phyloP scores from a whole-genome alignment of 2,888 invertebrate species.

The Pachycephus smyrnensis region DNA sequence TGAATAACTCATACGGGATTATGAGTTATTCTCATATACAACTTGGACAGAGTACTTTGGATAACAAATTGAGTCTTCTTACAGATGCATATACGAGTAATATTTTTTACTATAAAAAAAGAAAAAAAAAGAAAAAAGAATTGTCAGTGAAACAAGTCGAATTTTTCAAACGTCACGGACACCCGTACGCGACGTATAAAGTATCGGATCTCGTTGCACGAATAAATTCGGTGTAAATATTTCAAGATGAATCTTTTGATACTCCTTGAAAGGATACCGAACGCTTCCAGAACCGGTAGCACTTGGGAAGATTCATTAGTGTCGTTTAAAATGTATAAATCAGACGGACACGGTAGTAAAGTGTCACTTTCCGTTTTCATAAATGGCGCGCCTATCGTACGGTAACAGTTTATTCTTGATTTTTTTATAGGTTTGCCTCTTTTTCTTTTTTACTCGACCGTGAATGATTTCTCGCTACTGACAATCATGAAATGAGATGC shows the following conservation, averaged over 20 bases:
- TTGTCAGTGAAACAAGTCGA: not conserved
- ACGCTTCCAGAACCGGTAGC: not conserved
- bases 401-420: not conserved
- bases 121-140: not conserved
- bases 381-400: not conserved
- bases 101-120: not conserved
- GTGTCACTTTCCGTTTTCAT: slow-evolving; percentile 21
- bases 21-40: not conserved
- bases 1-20: not conserved
- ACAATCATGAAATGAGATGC: not conserved
- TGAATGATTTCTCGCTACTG: not conserved
- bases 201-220: not conserved
- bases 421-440: not conserved
- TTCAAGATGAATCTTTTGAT: not conserved
- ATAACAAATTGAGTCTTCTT: not conserved
- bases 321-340: slow-evolving; percentile 16
- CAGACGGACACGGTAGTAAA: slow-evolving; percentile 14
- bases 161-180: not conserved
- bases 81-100: not conserved
- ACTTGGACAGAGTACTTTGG: not conserved
- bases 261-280: not conserved
- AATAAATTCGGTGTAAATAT: not conserved
- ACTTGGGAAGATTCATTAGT: not conserved
- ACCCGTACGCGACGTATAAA: not conserved
- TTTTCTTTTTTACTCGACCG: not conserved